phyloP scores from a whole-genome alignment of 2,113 vertebrate species.

The Henicopernis longicauda region DNA sequence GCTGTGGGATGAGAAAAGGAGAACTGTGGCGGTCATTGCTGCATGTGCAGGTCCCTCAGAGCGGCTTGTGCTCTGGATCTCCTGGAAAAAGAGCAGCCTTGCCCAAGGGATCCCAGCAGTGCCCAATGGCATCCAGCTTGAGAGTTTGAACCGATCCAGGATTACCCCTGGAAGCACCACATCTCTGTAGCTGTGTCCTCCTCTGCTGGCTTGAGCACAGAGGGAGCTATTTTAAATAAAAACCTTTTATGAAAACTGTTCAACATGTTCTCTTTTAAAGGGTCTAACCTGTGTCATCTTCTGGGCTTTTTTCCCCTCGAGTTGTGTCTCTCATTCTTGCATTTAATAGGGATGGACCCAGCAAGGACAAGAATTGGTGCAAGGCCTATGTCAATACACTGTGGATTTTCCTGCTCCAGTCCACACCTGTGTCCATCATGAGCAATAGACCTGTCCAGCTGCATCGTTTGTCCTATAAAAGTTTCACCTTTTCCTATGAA shows the following conservation, averaged over 20 bases:
- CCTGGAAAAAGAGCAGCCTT: background rate
- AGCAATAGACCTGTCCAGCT: background rate
- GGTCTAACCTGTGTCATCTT: background rate
- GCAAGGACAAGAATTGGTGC: background rate
- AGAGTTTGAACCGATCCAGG: background rate
- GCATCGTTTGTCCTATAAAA: background rate
- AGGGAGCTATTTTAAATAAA: background rate
- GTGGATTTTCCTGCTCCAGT: background rate
- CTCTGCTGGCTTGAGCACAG: background rate
- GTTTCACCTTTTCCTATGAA: background rate
- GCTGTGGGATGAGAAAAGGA: background rate
- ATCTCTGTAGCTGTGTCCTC: background rate
- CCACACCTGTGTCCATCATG: background rate
- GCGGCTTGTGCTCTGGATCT: background rate
- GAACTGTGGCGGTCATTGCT: background rate
- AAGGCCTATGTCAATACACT: background rate
- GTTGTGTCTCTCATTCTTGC: background rate
- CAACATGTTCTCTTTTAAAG: background rate
- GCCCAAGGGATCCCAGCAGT: background rate
- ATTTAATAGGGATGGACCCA: background rate
- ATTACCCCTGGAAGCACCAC: background rate
- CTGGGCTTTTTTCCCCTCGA: background rate
- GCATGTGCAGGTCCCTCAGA: background rate
- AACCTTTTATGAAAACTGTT: background rate
- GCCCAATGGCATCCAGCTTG: background rate